Percentiles rank a stretch among this genome's conserved stretches.
These are phyloP conservation scores for Tinamus guttatus DNA, from an alignment of 2,113 vertebrate genomes.

Conservation along the genomic window DNA sequence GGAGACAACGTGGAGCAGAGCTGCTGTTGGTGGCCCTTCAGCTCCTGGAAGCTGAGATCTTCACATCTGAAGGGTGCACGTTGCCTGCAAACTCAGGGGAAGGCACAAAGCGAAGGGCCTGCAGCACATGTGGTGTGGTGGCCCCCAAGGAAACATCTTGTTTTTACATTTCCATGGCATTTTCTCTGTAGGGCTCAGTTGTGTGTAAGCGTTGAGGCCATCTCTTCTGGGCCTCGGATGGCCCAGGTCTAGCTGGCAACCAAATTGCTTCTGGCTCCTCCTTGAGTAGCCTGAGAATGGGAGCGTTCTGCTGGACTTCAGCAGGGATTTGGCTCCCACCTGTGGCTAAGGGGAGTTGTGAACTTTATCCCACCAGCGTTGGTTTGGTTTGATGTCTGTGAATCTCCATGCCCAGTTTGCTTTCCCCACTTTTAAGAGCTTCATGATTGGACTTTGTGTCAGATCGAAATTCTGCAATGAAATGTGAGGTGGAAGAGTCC, in stretches of 20 bases:
- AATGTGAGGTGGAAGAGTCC: neutral
- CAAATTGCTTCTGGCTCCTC: neutral
- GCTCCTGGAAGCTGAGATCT: neutral
- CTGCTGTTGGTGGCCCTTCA: rapidly evolving
- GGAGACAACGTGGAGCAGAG: rapidly evolving
- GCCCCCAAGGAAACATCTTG: neutral
- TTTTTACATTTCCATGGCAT: rapidly evolving
- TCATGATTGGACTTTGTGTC: neutral
- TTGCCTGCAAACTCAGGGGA: neutral
- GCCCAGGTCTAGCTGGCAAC: too few relatives aligned
- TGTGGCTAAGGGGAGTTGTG: too few relatives aligned
- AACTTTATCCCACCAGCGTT: neutral
- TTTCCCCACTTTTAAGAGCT: neutral
- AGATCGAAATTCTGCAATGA: neutral
- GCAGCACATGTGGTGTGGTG: neutral
- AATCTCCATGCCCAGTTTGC: too few relatives aligned
- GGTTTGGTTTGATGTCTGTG: neutral
- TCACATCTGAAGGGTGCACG: rapidly evolving
- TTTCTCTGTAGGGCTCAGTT: neutral
- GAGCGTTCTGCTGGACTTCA: neutral
- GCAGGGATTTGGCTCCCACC: neutral
- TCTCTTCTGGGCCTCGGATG: neutral
- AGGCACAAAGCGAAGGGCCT: neutral
- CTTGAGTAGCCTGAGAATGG: neutral
- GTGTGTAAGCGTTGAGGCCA: neutral